Percentiles rank a stretch among this genome's conserved stretches.
Conservation (phyloP, 2,797 vertebrate genomes). For the Apodemus agrarius region DNA sequence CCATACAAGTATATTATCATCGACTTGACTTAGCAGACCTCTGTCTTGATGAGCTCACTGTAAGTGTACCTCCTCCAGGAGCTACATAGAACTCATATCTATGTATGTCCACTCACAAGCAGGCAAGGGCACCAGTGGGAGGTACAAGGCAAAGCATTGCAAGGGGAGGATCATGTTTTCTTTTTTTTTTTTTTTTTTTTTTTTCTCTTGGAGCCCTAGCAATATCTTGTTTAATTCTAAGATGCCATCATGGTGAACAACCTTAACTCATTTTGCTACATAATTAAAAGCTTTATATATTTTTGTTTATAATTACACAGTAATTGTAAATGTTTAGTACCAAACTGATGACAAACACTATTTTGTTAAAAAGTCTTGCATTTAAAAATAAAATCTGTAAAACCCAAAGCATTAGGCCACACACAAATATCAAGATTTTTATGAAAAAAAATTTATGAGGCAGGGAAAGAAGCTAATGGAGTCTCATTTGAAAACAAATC, state of each 20-base stretch:
- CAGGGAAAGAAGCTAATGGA: constrained; percentile 61
- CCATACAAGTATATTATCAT: too few relatives aligned
- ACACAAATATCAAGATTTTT: constrained; percentile 77
- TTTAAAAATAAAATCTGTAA: constrained; percentile 86
- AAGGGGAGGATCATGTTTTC: too few relatives aligned
- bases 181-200: too few relatives aligned
- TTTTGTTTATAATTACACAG: constrained; percentile 92
- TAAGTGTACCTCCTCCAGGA: too few relatives aligned
- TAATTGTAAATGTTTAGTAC: constrained; percentile 92
- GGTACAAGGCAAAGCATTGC: too few relatives aligned
- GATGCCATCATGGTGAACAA: constrained; percentile 86
- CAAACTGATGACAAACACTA: constrained; percentile 89
- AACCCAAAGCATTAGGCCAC: constrained; percentile 82
- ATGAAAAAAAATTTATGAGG: constrained; percentile 73
- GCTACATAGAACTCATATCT: too few relatives aligned
- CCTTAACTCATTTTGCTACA: constrained; percentile 86
- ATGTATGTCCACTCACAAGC: too few relatives aligned
- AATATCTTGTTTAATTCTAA: constrained; percentile 79
- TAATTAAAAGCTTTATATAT: constrained; percentile 88
- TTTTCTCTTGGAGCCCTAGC: constrained; percentile 81
- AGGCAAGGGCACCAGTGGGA: too few relatives aligned
- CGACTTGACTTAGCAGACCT: too few relatives aligned
- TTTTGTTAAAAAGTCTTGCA: constrained; percentile 87
- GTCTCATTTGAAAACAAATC: constrained; percentile 84
- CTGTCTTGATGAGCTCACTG: too few relatives aligned